Evolutionary conservation across 2,888 invertebrate genomes (phyloP).

Genomic region (Himalopsyche tibetana): DNA sequence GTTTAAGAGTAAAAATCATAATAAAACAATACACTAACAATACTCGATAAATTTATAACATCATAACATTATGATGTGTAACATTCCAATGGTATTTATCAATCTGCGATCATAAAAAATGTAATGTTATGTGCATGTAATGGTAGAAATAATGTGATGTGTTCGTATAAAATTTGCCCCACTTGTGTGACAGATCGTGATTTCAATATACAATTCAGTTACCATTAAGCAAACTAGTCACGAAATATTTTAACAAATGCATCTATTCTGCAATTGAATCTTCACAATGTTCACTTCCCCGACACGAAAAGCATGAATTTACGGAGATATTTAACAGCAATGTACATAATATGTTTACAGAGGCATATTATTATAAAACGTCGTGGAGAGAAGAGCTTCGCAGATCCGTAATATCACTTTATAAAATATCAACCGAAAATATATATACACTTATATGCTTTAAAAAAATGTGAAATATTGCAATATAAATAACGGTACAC

Average conservation of each 20-base stretch:
- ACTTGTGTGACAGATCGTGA: slow-evolving; percentile 47
- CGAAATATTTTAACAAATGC: slow-evolving; percentile 51
- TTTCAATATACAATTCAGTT: slow-evolving; percentile 22
- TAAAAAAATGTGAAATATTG: neutral
- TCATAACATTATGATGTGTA: no score
- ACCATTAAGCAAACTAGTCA: slow-evolving; percentile 50
- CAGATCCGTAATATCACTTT: neutral
- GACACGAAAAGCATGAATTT: slow-evolving; percentile 47
- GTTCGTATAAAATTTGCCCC: slow-evolving; percentile 45
- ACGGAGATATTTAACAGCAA: slow-evolving; percentile 46
- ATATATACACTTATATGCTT: neutral
- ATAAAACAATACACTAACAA: no score
- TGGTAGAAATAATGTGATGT: neutral
- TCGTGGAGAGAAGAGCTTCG: neutral
- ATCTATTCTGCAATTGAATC: neutral
- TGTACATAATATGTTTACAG: slow-evolving; percentile 44
- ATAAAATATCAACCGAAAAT: neutral
- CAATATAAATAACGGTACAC: neutral
- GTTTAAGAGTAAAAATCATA: no score
- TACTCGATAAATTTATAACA: no score
- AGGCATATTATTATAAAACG: neutral
- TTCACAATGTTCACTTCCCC: slow-evolving; percentile 48
- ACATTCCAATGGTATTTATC: no score
- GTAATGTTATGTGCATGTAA: no score
- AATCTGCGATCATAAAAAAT: no score